Evolutionary conservation across 2,888 invertebrate species (phyloP).

Genomic region (Drosophila koepferae): DNA sequence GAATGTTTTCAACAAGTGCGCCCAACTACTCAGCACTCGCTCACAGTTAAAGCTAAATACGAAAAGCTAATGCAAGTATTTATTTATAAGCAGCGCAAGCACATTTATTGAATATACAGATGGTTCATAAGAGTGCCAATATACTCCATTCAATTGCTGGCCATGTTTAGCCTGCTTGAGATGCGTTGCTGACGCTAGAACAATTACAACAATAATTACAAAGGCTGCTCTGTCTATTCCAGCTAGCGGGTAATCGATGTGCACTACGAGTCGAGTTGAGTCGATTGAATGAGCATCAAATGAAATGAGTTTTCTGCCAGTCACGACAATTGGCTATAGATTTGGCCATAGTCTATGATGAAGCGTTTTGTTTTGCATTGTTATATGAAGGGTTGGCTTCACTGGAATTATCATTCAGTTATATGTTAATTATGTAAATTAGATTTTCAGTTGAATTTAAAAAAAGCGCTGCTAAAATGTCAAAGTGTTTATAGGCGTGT

Average conservation of each 20-base stretch:
- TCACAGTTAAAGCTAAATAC: not conserved
- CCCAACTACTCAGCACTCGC: not conserved
- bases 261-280: slow-evolving; percentile 34
- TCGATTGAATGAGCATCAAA: slow-evolving; percentile 14
- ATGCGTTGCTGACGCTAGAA: slow-evolving; percentile 20
- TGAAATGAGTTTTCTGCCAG: slow-evolving; percentile 30
- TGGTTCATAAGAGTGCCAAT: not conserved
- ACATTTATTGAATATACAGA: too few relatives aligned
- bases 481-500: slow-evolving; percentile 18
- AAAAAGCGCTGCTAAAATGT: not conserved
- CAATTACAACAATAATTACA: slow-evolving; percentile 34
- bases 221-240: slow-evolving; percentile 2
- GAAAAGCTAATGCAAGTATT: not conserved
- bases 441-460: slow-evolving; percentile 15
- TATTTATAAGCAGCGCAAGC: too few relatives aligned
- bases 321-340: slow-evolving; percentile 54
- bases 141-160: not conserved
- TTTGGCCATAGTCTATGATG: slow-evolving; percentile 6
- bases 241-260: slow-evolving; percentile 24
- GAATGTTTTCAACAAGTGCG: too few relatives aligned
- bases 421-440: slow-evolving; percentile 30
- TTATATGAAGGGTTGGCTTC: slow-evolving; percentile 41
- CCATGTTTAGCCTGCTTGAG: not conserved
- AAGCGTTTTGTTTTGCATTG: slow-evolving; percentile 11
- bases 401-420: slow-evolving; percentile 49